Conservation (phyloP, 2,797 vertebrate genomes). For the Lagorchestes hirsutus region DNA sequence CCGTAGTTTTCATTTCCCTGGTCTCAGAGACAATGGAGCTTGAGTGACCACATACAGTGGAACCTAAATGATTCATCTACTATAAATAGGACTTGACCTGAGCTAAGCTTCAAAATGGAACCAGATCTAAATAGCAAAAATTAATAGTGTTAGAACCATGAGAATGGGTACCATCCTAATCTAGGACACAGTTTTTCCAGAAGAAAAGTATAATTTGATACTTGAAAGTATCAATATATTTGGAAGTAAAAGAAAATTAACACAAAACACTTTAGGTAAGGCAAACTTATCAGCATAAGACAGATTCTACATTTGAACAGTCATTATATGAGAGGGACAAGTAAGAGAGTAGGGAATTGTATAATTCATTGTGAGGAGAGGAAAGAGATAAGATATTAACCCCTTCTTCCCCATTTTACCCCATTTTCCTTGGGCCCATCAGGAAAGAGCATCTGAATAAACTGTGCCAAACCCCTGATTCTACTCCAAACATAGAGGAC, state of each 20-base stretch:
- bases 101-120: not conserved
- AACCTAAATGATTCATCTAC: conserved; percentile 4
- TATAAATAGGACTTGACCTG: not conserved
- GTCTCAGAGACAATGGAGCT: conserved; percentile 35
- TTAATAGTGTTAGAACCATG: not conserved
- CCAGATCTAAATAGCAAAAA: not conserved
- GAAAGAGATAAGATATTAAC: not conserved
- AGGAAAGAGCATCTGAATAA: not conserved
- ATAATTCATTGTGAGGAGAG: not conserved
- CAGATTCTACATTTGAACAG: not conserved
- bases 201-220: not conserved
- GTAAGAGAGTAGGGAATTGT: not conserved
- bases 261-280: not conserved
- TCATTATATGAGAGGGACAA: not conserved
- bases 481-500: not conserved
- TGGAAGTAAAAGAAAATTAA: not conserved
- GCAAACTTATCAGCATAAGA: not conserved
- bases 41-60: not conserved
- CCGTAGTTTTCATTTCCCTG: not conserved
- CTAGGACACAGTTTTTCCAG: not conserved
- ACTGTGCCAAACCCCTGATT: not conserved
- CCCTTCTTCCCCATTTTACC: not conserved
- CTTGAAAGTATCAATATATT: not conserved
- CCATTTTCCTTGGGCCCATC: not conserved
- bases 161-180: not conserved